phyloP scores from a whole-genome alignment of 2,888 invertebrate species.

The Cerastoderma edule region DNA sequence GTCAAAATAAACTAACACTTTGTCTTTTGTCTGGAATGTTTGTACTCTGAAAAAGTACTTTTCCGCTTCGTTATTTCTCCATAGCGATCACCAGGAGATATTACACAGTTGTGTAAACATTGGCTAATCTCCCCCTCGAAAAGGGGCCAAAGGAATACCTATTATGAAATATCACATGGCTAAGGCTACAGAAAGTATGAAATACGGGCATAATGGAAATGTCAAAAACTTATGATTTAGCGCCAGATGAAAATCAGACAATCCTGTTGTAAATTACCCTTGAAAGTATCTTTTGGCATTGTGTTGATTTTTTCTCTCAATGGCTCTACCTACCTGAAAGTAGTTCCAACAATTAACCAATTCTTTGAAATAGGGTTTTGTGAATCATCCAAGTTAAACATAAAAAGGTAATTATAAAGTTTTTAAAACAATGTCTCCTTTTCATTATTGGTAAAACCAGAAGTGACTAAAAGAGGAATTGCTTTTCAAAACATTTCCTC shows the following conservation, averaged over 20 bases:
- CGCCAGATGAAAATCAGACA: constrained; percentile 23
- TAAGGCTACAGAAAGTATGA: constrained; percentile 14
- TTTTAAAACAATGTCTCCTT: no score
- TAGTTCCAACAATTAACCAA: no score
- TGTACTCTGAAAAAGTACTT: constrained; percentile 38
- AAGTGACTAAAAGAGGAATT: no score
- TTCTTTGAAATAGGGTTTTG: no score
- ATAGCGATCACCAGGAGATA: constrained; percentile 41
- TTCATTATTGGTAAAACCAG: no score
- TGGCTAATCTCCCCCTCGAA: constrained; percentile 13
- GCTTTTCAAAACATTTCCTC: no score
- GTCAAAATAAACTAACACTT: constrained; percentile 37
- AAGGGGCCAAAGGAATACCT: constrained; percentile 27
- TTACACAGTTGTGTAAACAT: constrained; percentile 59
- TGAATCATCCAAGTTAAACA: no score
- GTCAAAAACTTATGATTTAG: constrained; percentile 27
- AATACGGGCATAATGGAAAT: constrained; percentile 19
- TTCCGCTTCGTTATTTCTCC: constrained; percentile 51
- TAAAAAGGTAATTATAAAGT: no score
- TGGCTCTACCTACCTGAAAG: background rate
- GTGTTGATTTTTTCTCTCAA: background rate
- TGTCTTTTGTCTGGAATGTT: constrained; percentile 43
- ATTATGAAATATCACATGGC: constrained; percentile 33
- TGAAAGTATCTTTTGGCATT: constrained; percentile 20
- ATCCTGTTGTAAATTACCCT: constrained; percentile 13